Evolutionary conservation across 2,113 vertebrate genomes (phyloP).

Genomic region (Heterotis niloticus): DNA sequence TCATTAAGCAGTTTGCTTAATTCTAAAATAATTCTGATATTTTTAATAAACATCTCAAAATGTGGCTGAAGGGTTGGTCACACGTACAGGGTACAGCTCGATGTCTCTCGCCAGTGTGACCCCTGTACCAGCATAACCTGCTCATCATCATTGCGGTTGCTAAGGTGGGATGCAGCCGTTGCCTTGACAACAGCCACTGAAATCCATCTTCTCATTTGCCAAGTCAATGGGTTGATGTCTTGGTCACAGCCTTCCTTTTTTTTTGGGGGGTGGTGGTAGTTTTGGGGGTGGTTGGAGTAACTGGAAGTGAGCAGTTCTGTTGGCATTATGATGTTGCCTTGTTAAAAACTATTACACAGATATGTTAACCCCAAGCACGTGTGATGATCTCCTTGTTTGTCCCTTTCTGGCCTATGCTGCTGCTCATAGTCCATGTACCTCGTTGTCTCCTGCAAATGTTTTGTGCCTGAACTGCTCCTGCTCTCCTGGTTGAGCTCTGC

Average conservation of each 20-base stretch:
- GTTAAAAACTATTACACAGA: background rate
- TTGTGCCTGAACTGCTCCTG: background rate
- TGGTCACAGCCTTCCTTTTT: background rate
- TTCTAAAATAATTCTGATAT: no score
- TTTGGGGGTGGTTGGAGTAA: background rate
- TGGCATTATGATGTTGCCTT: background rate
- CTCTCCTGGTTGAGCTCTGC: background rate
- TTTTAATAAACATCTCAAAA: no score
- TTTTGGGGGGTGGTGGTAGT: no score
- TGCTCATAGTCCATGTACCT: background rate
- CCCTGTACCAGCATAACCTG: background rate
- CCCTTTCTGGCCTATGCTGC: background rate
- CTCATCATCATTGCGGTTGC: constrained; percentile 9
- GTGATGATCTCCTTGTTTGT: background rate
- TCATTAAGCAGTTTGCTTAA: no score
- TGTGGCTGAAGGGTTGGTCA: no score
- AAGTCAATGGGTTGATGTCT: background rate
- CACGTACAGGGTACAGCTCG: no score
- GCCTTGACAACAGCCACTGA: constrained; percentile 2
- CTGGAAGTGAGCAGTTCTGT: background rate
- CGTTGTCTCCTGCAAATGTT: background rate
- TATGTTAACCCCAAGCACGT: background rate
- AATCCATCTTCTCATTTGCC: background rate
- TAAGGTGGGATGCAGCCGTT: constrained; percentile 7
- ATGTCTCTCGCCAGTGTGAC: no score